Evolutionary conservation across 2,113 vertebrate genomes (phyloP).

Genomic region (Odocoileus hemionus): DNA sequence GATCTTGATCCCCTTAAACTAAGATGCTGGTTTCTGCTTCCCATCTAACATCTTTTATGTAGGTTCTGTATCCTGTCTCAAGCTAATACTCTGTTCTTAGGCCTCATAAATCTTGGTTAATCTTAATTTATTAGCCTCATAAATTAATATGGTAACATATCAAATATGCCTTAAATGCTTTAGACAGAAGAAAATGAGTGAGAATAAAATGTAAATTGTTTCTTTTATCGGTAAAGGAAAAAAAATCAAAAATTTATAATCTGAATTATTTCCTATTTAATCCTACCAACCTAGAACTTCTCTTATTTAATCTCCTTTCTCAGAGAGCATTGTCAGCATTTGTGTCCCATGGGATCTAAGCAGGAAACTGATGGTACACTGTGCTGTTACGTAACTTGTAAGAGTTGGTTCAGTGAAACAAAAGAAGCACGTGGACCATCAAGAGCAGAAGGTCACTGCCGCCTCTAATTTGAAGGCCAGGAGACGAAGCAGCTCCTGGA

Average conservation of each 20-base stretch:
- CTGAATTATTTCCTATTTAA: not conserved
- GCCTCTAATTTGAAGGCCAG: not conserved
- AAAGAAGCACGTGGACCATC: not conserved
- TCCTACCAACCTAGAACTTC: not conserved
- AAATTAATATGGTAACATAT: not conserved
- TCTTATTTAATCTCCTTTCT: not conserved
- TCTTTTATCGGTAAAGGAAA: not conserved
- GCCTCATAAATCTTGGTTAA: not conserved
- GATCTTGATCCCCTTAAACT: not conserved
- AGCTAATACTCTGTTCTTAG: not conserved
- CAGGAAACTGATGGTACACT: not conserved
- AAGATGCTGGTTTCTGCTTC: not conserved
- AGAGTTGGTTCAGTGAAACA: not conserved
- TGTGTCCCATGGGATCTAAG: not conserved
- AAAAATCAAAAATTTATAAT: not conserved
- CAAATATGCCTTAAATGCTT: not conserved
- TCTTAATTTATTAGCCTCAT: not conserved
- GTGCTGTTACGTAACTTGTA: not conserved
- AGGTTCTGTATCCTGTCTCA: not conserved
- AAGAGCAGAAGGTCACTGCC: not conserved
- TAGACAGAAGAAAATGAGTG: not conserved
- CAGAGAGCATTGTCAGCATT: not conserved
- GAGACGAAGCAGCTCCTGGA: not conserved
- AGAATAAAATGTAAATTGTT: not conserved
- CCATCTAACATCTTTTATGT: not conserved